Conservation (phyloP, 2,888 invertebrate genomes). For the Zeuzera pyrina region DNA sequence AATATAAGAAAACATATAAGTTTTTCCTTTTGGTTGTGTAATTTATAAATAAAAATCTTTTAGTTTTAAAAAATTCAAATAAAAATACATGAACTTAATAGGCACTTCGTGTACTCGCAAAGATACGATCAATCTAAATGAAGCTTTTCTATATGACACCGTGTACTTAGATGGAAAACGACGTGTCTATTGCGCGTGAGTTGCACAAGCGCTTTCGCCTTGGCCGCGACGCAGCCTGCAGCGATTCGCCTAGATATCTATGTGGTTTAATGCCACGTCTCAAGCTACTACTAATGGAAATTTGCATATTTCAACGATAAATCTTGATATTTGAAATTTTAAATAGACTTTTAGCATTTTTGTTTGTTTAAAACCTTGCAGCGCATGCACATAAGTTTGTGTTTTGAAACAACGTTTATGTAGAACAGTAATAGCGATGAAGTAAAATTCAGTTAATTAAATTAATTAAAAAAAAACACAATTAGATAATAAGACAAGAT, state of each 20-base stretch:
- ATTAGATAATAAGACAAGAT: too few relatives aligned
- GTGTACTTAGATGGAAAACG: conserved; percentile 1
- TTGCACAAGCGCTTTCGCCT: conserved; percentile 25
- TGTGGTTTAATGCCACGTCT: conserved; percentile 9
- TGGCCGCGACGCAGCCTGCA: conserved; percentile 21
- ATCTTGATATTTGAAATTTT: not conserved
- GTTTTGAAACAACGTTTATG: too few relatives aligned
- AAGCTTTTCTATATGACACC: conserved; percentile 4
- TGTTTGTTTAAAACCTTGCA: too few relatives aligned
- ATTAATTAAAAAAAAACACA: too few relatives aligned
- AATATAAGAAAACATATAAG: too few relatives aligned
- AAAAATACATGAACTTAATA: not conserved
- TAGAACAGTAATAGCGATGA: too few relatives aligned
- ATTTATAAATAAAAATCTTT: not conserved
- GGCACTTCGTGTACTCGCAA: not conserved
- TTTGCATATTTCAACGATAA: not conserved
- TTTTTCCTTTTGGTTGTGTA: too few relatives aligned
- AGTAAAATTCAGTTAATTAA: too few relatives aligned
- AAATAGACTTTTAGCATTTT: not conserved
- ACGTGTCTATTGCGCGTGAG: conserved; percentile 4
- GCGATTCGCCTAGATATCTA: conserved; percentile 7
- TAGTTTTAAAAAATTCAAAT: not conserved
- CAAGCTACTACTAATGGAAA: not conserved
- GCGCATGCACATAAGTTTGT: too few relatives aligned
- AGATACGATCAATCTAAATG: not conserved